Conservation (phyloP, 2,888 invertebrate species). For the Hirtodrosophila histrioides region DNA sequence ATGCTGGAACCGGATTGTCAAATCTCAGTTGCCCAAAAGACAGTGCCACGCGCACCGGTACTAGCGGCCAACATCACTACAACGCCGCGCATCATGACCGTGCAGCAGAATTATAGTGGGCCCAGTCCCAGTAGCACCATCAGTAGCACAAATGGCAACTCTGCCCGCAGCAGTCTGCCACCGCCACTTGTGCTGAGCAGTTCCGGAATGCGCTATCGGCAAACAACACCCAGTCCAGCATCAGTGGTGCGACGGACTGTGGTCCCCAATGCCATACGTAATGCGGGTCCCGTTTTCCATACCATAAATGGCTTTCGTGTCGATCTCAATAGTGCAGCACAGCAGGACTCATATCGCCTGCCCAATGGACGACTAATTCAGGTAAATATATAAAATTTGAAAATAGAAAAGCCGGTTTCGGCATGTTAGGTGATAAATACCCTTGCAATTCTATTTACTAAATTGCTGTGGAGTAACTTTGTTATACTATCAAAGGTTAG, state of each 20-base stretch:
- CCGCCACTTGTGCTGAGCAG: conserved; percentile 82
- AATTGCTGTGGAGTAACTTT: no score
- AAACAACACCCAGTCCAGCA: conserved; percentile 35
- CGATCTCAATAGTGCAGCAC: conserved; percentile 84
- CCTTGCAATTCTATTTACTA: no score
- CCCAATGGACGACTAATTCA: conserved; percentile 84
- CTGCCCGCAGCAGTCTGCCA: conserved; percentile 59
- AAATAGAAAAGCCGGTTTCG: no score
- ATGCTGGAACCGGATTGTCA: conserved; percentile 83
- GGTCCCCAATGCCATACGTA: conserved; percentile 66
- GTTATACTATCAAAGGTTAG: no score
- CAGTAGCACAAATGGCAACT: conserved; percentile 17
- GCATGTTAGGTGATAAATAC: no score
- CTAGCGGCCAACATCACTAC: conserved; percentile 32
- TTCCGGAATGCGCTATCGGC: conserved; percentile 77
- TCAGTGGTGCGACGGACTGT: conserved; percentile 76
- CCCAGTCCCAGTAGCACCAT: conserved; percentile 31
- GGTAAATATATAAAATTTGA: conserved; percentile 6
- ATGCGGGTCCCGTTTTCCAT: conserved; percentile 82
- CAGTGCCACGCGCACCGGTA: conserved; percentile 30
- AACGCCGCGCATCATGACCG: conserved; percentile 67
- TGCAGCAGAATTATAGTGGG: conserved; percentile 65
- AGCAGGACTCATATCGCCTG: conserved; percentile 84
- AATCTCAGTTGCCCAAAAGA: conserved; percentile 75
- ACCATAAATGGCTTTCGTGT: conserved; percentile 84